Evolutionary conservation across 2,113 vertebrate species (phyloP), one percentile per base, ranked within the genome.

Genomic region (Sphaerodactylus townsendi): DNA sequence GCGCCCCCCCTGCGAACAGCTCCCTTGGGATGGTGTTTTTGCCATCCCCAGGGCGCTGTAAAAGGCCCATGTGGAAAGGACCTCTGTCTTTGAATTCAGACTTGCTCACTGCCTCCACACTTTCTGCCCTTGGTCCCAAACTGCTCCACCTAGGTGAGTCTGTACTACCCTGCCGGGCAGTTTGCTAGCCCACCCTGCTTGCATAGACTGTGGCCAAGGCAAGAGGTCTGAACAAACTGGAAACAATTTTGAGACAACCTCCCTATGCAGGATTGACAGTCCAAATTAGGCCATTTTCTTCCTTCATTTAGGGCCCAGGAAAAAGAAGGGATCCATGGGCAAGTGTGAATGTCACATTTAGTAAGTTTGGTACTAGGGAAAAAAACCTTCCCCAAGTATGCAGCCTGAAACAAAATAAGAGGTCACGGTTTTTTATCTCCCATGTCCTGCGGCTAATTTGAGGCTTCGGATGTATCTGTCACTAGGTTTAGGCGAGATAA

Each of bases 291-390:
- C 14, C 41, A 4, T 7, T 82, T 83, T 13, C 35, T 87, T 81
- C 80, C 5, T 90, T 19, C 0, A 2, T 48, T 59, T 35, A 77
- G 9, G 64, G 59, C 59, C 50, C n/a, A 19, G 82, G 87, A 89
- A 78, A 69, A 91, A 17, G 75, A 90, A 83, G 91, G 53, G 66
- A 78, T 89, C 83, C 87, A 83, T 80, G 79, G 86, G 46, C 87
- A 56, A 87, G 48, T 65, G 33, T 88, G 77, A 82, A 50, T 85
- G 73, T 84, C 53, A 56, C 85, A 87, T 89, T 88, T 85, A 33
- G 19, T 69, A 11, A 23, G n/a, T 48, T 68, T 3, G 65, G 8
- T 30, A 50, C n/a, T 23, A 33, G n/a, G 21, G 33, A n/a, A 19
- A 3, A 23, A 66, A 59, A 19, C 21, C 28, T n/a, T 37, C 19